Base-by-base conservation (phyloP, 2,113 vertebrate species). In the Gambusia affinis region DNA sequence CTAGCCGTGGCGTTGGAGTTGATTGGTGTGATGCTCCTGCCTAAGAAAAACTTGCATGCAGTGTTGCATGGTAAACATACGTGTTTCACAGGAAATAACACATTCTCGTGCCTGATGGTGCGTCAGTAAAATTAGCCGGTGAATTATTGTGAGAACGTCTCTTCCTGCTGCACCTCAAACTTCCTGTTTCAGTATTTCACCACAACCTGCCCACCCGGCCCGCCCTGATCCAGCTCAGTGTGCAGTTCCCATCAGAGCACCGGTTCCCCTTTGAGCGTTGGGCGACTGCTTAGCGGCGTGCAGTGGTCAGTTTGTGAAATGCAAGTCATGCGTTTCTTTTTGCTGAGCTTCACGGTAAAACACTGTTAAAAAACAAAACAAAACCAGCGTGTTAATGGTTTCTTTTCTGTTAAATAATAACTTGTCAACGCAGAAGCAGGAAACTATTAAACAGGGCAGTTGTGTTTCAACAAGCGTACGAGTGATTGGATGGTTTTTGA, bases 181-280 rank as follows among this genome's bases (percentile, higher is more conserved):
- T 94, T 89, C 90, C 90, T 91, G 88, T 91, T 89, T 90, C 70
- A 72, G 35, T 22, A 71, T 89, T 91, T 82, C 85, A 68, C 74
- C 78, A 88, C 77, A 35, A 28, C 27, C 54, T 30, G 37, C 47
- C 19, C 70, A 2, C 33, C 35, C 1, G 1, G 8, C 33, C 54
- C 15, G 31, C 72, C 31, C 39, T n/a, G 27, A 29, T 57, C 27
- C 17, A 54, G 22, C 27, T 12, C 17, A 1, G 10, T 19, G 42
- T 3, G 14, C 51, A 72, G 51, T 35, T 76, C 64, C 65, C 31
- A 54, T 47, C 76, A 79, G 63, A 33, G 66, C 67, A 19, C 29
- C 1, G 2, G 54, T 85, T 84, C 85, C 82, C 64, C 79, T 84
- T 42, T 82, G 17, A 33, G 39, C 2, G 17, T 30, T 73, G 4